Conservation (phyloP, 2,113 vertebrate genomes). For the Anoplopoma fimbria region DNA sequence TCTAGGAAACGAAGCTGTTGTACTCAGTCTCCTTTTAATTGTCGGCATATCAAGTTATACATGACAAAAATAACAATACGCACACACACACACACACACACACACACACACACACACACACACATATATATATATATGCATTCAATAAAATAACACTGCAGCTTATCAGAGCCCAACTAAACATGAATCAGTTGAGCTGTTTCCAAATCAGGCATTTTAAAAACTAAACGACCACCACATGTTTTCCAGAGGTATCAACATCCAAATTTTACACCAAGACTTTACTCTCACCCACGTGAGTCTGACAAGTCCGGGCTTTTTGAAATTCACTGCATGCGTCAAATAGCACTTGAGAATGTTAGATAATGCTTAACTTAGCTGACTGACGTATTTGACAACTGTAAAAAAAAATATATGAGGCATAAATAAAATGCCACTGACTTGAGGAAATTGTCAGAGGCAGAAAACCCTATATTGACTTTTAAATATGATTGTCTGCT, state of each 20-base stretch:
- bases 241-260: conserved; percentile 1
- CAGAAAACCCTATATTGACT: background rate
- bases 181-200: background rate
- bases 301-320: background rate
- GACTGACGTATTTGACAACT: background rate
- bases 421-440: background rate
- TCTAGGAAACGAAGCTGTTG: background rate
- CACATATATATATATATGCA: no score
- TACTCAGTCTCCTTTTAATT: background rate
- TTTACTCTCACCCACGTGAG: background rate
- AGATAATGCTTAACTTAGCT: background rate
- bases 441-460: background rate
- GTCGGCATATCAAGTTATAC: background rate
- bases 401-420: conserved; percentile 9
- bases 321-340: background rate
- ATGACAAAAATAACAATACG: background rate
- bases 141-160: background rate
- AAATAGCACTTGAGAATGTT: background rate
- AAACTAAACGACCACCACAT: background rate
- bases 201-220: background rate
- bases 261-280: background rate
- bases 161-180: background rate
- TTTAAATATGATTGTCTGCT: conserved; percentile 1
- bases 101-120: no score
- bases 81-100: no score